phyloP scores from a whole-genome alignment of 2,797 vertebrate genomes.

The Acridotheres tristis region DNA sequence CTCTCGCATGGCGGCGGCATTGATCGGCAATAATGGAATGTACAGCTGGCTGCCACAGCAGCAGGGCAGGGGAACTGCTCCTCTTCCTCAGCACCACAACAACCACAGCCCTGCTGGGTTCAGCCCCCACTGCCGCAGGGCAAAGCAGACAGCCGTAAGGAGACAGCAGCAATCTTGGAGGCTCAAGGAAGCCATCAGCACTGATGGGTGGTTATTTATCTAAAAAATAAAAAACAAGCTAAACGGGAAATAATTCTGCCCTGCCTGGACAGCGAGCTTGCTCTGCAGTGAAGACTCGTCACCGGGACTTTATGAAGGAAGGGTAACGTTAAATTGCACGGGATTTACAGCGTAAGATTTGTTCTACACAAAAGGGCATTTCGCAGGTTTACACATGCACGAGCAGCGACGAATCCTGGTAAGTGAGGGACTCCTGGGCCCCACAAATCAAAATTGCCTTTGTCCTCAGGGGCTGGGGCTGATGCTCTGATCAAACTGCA shows the following conservation, averaged over 20 bases:
- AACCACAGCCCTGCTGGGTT: conserved; percentile 46
- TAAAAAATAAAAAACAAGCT: neutral
- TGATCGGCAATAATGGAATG: conserved; percentile 82
- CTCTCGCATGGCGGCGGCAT: conserved; percentile 78
- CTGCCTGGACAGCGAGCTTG: neutral
- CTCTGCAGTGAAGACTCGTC: neutral
- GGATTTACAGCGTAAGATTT: conserved; percentile 48
- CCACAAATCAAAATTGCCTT: conserved; percentile 66
- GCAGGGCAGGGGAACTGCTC: conserved; percentile 50
- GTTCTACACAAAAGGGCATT: conserved; percentile 51
- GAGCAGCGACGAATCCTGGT: conserved; percentile 18
- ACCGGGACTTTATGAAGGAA: neutral
- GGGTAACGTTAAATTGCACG: neutral
- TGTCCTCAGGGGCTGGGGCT: conserved; percentile 61
- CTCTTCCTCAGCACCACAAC: conserved; percentile 44
- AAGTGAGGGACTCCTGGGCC: conserved; percentile 62
- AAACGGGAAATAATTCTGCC: neutral
- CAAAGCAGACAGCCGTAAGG: neutral
- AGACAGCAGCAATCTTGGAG: neutral
- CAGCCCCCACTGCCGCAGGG: conserved; percentile 7
- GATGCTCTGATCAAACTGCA: conserved; percentile 40
- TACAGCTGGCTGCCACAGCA: conserved; percentile 71
- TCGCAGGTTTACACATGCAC: conserved; percentile 59
- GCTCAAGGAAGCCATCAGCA: neutral
- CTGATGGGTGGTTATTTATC: neutral